Conservation (phyloP, 2,888 invertebrate genomes). For the Coremacera marginata region DNA sequence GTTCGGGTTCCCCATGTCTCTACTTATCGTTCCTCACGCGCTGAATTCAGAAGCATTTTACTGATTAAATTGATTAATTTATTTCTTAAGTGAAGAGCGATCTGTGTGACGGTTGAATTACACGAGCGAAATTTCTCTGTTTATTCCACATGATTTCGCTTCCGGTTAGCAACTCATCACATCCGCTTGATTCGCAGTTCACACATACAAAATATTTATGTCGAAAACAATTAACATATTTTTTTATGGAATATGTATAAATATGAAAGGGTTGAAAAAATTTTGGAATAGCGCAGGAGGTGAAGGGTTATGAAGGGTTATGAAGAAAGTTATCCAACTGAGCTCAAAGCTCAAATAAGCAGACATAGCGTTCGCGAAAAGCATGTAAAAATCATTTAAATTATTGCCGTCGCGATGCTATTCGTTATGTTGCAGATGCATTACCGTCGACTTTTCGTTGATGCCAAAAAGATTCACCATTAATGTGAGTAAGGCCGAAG, state of each 20-base stretch:
- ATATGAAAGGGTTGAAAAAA: constrained; percentile 52
- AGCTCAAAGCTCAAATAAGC: background rate
- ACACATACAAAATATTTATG: background rate
- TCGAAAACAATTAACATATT: background rate
- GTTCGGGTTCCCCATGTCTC: background rate
- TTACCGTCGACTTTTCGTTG: background rate
- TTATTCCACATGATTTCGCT: constrained; percentile 60
- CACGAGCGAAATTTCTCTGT: constrained; percentile 7
- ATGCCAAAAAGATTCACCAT: background rate
- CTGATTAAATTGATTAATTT: constrained; percentile 69
- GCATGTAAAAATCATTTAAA: background rate
- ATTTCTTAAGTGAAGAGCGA: constrained; percentile 50
- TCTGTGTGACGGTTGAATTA: constrained; percentile 13
- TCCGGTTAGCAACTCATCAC: constrained; percentile 54
- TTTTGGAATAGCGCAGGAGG: constrained; percentile 23
- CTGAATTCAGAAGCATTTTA: constrained; percentile 52
- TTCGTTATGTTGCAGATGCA: constrained; percentile 24
- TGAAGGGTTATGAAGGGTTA: too few relatives aligned
- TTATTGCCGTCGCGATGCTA: constrained; percentile 25
- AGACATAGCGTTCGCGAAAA: background rate
- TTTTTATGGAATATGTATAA: background rate
- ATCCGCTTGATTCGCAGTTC: constrained; percentile 24
- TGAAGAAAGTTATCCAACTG: too few relatives aligned
- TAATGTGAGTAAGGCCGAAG: background rate
- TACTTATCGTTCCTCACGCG: background rate